phyloP scores from a whole-genome alignment of 2,797 vertebrate species.

The Emydoidea blandingii region DNA sequence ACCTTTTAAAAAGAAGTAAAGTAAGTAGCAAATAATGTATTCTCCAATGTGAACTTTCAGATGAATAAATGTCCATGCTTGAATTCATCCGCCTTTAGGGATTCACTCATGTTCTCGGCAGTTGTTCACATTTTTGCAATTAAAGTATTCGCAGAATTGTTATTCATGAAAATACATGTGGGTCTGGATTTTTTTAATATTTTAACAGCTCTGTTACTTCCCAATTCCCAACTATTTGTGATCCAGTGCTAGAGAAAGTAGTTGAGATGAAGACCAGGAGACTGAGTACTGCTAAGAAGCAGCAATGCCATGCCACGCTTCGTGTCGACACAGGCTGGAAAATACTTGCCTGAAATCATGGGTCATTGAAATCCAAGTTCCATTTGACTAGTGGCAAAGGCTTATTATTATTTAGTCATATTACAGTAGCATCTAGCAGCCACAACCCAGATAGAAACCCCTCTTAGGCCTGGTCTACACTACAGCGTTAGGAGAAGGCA shows the following conservation, averaged over 20 bases:
- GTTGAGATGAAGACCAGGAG: not conserved
- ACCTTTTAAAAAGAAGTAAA: not conserved
- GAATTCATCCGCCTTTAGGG: not conserved
- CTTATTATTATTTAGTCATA: fast-evolving
- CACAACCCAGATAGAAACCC: not conserved
- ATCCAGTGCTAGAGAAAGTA: not conserved
- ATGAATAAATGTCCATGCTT: not conserved
- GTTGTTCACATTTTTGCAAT: not conserved
- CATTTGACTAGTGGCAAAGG: not conserved
- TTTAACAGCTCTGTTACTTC: not conserved
- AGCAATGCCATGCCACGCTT: not conserved
- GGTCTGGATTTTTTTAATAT: not conserved
- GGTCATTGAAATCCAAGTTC: fast-evolving
- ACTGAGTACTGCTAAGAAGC: not conserved
- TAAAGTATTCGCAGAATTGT: not conserved
- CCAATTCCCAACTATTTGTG: not conserved
- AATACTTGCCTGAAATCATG: not conserved
- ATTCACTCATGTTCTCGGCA: not conserved
- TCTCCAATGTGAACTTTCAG: not conserved
- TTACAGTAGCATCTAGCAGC: fast-evolving
- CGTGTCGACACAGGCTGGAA: not conserved
- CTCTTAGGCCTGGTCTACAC: not conserved
- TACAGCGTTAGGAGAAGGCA: too few relatives aligned
- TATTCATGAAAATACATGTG: not conserved
- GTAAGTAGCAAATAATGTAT: not conserved